Base-by-base conservation (phyloP, 2,113 vertebrate species). In the Lophius piscatorius region DNA sequence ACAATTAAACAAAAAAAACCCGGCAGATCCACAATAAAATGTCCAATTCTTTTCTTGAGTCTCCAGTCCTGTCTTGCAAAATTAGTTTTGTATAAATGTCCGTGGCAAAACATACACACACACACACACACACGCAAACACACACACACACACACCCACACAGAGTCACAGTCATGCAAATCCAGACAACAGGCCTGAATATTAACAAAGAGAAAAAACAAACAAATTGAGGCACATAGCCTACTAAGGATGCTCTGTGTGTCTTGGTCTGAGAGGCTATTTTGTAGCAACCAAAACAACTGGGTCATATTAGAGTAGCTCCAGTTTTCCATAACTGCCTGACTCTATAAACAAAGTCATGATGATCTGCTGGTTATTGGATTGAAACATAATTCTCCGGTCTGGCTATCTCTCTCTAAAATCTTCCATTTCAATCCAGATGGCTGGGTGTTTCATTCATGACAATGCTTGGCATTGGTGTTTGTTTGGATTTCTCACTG, bases 271-370 rank as follows among this genome's bases (percentile, higher is more conserved):
- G 47, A 63, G 68, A 62, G 45, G 70, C 54, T 74, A 63, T 78
- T 73, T 80, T 70, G 63, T 66, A 81, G 68, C 54, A 78, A 74
- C 76, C 60, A 78, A 85, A 86, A 84, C 76, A 87, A 87, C 73
- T 85, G 76, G 82, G 78, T 88, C 79, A 84, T 63, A 70, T 82
- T 76, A 81, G 40, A 78, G 58, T n/a, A 81, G 63, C 46, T 44
- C 61, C 64, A 66, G 42, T 75, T 81, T 81, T 86, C 78, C 82
- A 82, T 79, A 49, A 51, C 54, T 63, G 67, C 56, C 67, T 45
- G 23, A 75, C 52, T 63, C 68, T 28, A 80, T 80, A 76, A 82
- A 79, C 76, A 74, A 87, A 82, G 66, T 80, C 70, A 80, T 74
- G 46, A 81, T 68, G 65, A 84, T 84, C 59, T 41, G 49, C 62